phyloP scores from a whole-genome alignment of 1,140 invertebrate species.

The Solenopsis invicta region DNA sequence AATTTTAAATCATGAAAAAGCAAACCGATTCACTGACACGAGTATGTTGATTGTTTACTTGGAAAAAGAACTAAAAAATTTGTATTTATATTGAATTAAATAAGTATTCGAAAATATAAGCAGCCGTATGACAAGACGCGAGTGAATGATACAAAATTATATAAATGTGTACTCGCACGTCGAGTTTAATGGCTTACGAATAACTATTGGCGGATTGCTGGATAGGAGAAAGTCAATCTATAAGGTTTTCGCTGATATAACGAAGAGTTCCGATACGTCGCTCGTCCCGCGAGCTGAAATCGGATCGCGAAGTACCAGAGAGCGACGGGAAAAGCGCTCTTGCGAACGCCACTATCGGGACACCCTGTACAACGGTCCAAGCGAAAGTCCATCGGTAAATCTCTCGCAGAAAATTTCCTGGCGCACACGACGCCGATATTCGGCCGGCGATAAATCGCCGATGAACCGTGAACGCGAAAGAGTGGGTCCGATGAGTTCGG shows the following conservation, averaged over 20 bases:
- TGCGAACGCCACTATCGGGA: constrained; percentile 7
- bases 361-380: constrained; percentile 3
- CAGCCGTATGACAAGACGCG: background rate
- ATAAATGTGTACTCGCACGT: constrained; percentile 26
- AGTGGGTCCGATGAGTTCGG: constrained; percentile 27
- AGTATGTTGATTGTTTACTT: background rate
- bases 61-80: constrained; percentile 2
- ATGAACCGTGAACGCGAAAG: constrained; percentile 52
- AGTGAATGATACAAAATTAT: constrained; percentile 25
- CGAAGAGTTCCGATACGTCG: constrained; percentile 44
- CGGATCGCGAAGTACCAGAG: constrained; percentile 30
- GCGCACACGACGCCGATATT: constrained; percentile 33
- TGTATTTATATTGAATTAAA: background rate
- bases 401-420: constrained; percentile 41
- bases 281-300: constrained; percentile 37
- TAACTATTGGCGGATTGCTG: constrained; percentile 26
- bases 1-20: background rate
- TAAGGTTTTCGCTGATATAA: constrained; percentile 50
- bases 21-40: background rate
- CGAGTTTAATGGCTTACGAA: constrained; percentile 45
- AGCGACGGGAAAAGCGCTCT: constrained; percentile 27
- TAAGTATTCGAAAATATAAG: background rate
- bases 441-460: constrained; percentile 52
- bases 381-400: constrained; percentile 55
- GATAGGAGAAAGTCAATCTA: constrained; percentile 54